Evolutionary conservation across 2,113 vertebrate genomes (phyloP).

Genomic region (Neogobius melanostomus): DNA sequence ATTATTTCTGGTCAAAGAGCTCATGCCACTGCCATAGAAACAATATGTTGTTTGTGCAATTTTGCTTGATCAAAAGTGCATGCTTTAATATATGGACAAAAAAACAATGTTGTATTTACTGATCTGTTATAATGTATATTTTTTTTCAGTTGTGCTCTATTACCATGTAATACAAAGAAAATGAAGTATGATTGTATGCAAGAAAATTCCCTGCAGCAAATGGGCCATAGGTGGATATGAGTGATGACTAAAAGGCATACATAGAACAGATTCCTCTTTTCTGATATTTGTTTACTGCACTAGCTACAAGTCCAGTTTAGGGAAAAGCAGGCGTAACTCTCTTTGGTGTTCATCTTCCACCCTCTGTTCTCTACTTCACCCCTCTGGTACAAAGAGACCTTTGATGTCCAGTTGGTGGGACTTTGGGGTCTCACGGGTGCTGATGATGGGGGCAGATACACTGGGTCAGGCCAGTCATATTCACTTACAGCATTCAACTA

Average conservation of each 20-base stretch:
- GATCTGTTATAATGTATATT: conserved; percentile 51
- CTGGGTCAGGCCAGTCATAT: conserved; percentile 55
- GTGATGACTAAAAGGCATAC: conserved; percentile 50
- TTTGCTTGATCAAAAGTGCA: conserved; percentile 75
- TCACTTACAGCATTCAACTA: conserved; percentile 45
- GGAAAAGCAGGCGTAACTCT: conserved; percentile 49
- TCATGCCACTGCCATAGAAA: conserved; percentile 78
- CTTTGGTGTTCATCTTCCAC: conserved; percentile 41
- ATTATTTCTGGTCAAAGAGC: conserved; percentile 64
- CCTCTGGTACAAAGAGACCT: conserved; percentile 44
- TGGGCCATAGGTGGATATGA: conserved; percentile 40
- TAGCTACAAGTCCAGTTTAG: conserved; percentile 25
- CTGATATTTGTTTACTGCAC: neutral
- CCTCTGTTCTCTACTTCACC: conserved; percentile 40
- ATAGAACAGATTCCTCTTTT: conserved; percentile 30
- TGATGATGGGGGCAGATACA: neutral
- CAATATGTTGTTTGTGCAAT: conserved; percentile 64
- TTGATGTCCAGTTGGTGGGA: conserved; percentile 63
- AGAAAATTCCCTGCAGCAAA: conserved; percentile 35
- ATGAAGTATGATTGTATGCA: conserved; percentile 14
- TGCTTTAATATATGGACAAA: conserved; percentile 71
- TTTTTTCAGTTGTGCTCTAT: conserved; percentile 61
- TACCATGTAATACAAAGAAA: conserved; percentile 56
- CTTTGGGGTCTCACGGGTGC: conserved; percentile 31
- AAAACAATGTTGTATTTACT: conserved; percentile 67